These are phyloP conservation scores for Eristalis intricaria DNA, from an alignment of 2,888 invertebrate species.

Conservation along the genomic window DNA sequence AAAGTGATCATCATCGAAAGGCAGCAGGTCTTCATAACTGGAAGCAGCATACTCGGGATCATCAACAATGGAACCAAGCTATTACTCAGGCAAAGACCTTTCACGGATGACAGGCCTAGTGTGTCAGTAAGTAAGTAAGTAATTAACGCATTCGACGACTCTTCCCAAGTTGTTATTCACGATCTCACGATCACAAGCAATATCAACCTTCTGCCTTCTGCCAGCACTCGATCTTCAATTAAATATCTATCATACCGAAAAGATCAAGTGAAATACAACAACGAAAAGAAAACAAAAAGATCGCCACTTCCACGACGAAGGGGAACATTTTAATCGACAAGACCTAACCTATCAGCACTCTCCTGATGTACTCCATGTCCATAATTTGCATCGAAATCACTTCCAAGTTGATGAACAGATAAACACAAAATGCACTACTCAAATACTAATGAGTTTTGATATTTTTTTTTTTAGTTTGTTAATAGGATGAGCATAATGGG, in stretches of 20 bases:
- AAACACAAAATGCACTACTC: slow-evolving; percentile 57
- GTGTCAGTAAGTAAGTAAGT: too few species aligned
- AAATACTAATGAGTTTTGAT: slow-evolving; percentile 63
- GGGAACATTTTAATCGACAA: not conserved
- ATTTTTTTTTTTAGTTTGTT: slow-evolving; percentile 63
- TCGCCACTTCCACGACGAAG: not conserved
- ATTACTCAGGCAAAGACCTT: too few species aligned
- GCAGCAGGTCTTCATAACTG: too few species aligned
- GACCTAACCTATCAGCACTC: slow-evolving; percentile 28
- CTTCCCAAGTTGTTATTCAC: too few species aligned
- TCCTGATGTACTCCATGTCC: slow-evolving; percentile 55
- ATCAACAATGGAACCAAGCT: too few species aligned
- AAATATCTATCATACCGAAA: not conserved
- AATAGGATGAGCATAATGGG: slow-evolving; percentile 73
- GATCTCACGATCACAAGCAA: too few species aligned
- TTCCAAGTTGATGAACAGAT: slow-evolving; percentile 57
- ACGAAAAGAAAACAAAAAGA: not conserved
- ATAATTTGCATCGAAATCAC: slow-evolving; percentile 56
- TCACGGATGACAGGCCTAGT: too few species aligned
- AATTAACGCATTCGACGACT: too few species aligned
- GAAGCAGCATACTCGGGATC: too few species aligned
- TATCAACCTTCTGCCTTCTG: too few species aligned
- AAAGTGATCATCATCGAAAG: too few species aligned
- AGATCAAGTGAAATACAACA: not conserved
- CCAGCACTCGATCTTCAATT: not conserved